Base-by-base conservation (phyloP, 2,888 invertebrate species). In the Athrips mouffetella region DNA sequence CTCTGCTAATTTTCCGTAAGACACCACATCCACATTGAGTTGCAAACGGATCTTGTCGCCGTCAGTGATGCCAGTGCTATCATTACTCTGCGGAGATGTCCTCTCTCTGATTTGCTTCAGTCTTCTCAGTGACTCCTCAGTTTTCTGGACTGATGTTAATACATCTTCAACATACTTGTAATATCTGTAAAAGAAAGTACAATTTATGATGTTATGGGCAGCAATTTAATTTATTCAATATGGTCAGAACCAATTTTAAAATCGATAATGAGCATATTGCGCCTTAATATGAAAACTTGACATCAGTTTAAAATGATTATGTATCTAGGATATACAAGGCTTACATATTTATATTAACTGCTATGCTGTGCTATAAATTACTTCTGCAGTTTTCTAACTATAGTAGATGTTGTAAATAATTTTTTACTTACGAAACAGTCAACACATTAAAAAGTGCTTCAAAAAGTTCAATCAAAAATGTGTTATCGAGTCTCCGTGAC, bases 21-120 rank as follows among this genome's bases (percentile, higher is more conserved):
- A 90, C 35, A 91, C 89, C 1, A 97, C 95, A 82, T 98, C 98
- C 15, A 97, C 91, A 60, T 93, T 92, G 25, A 98, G 90, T 75
- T 98, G 98, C 50, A 94, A 89, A 37, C 98, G 90, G 70, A 98
- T 98, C 85, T 98, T 99, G 72, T 97, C 96, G 72, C 98, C 98
- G 71, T 98, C 98, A 20, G 92, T 92, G 55, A 92, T 84, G n/a
- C 91, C 91, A 39, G 89, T 89, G 55, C 73, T 84, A 53, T 91
- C 92, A 49, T 73, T 83, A 48, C 79, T 80, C 73, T 77, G 81
- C 21, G 73, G 73, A 51, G 76, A 67, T 40, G 73, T 68, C 68
- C 89, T 90, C 51, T 94, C 94, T 54, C 95, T 90, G 15, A 94
- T 93, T 78, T 94, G 94, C 80, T 97, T 98, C 70, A 99, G 89